Percentiles rank a stretch among this genome's conserved stretches.
Evolutionary conservation across 2,113 vertebrate genomes (phyloP).

Genomic region (Etheostoma cragini): DNA sequence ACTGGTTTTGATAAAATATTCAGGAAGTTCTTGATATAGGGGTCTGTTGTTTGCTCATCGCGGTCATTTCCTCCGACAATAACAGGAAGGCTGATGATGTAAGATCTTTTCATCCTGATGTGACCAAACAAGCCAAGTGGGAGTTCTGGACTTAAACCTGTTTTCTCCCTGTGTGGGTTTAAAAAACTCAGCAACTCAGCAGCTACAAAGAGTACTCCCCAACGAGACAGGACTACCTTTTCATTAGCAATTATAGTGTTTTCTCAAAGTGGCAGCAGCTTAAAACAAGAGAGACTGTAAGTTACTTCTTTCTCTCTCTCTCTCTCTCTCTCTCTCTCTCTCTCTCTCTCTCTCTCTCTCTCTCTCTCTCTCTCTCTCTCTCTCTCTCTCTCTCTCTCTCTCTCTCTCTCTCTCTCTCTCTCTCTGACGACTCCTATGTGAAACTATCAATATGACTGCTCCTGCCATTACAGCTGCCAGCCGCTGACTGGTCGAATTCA

Average conservation of each 20-base stretch:
- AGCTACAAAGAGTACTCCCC: conserved; percentile 22
- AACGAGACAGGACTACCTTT: conserved; percentile 30
- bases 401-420: conserved; percentile 3
- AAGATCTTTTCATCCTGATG: conserved; percentile 51
- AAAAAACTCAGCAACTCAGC: conserved; percentile 6
- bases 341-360: conserved; percentile 6
- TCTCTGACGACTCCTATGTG: conserved; percentile 23
- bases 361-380: conserved; percentile 6
- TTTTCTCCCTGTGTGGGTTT: conserved; percentile 21
- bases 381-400: conserved; percentile 1
- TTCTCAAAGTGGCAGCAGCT: conserved; percentile 37
- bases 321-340: background rate
- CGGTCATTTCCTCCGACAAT: conserved; percentile 65
- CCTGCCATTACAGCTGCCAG: conserved; percentile 45
- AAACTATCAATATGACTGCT: conserved; percentile 58
- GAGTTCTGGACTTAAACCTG: conserved; percentile 42
- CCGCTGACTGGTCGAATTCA: conserved; percentile 43
- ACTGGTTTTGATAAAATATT: background rate
- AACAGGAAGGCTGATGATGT: conserved; percentile 69
- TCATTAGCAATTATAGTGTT: conserved; percentile 67
- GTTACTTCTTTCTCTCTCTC: conserved; percentile 6
- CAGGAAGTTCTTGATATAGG: conserved; percentile 16
- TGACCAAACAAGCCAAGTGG: conserved; percentile 49
- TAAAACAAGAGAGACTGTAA: conserved; percentile 18
- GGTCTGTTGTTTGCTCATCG: conserved; percentile 16